These are phyloP conservation scores for Leptopterna dolabrata DNA, from an alignment of 2,888 invertebrate species.

Conservation along the genomic window DNA sequence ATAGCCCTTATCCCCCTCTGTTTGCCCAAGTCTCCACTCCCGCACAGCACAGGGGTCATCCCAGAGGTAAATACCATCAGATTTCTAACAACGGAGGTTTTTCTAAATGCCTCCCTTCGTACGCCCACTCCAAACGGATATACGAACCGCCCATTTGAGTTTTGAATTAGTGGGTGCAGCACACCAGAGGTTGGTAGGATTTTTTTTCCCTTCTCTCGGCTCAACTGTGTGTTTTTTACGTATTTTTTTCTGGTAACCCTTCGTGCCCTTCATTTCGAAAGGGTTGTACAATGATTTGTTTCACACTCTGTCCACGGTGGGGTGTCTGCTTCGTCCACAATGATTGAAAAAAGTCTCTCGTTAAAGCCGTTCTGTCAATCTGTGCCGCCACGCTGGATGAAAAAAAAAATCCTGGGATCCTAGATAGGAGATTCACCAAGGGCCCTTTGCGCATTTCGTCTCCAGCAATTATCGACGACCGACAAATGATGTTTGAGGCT, in stretches of 20 bases:
- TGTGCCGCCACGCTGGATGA: neutral
- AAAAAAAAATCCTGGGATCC: slow-evolving; percentile 33
- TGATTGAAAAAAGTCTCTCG: slow-evolving; percentile 41
- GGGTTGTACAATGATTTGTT: slow-evolving; percentile 51
- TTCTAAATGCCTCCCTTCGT: neutral
- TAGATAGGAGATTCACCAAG: slow-evolving; percentile 23
- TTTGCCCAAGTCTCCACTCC: neutral
- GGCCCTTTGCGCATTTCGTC: slow-evolving; percentile 3
- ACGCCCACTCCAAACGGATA: slow-evolving; percentile 3
- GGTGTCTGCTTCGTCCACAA: neutral
- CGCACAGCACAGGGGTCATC: slow-evolving; percentile 10
- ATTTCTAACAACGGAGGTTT: slow-evolving; percentile 20
- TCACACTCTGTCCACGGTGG: slow-evolving; percentile 35
- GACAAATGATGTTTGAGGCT: neutral
- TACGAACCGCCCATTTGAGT: slow-evolving; percentile 46
- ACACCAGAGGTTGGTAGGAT: neutral
- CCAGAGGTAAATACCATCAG: slow-evolving; percentile 52
- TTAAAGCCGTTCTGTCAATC: slow-evolving; percentile 52
- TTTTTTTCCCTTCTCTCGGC: neutral
- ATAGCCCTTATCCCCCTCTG: neutral
- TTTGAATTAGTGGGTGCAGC: slow-evolving; percentile 52
- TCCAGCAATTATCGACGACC: neutral
- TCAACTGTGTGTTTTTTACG: neutral
- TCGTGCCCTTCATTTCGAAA: slow-evolving; percentile 39
- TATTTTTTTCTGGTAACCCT: neutral